Base-by-base conservation (phyloP, 2,113 vertebrate species). In the Poeciliopsis retropinna region DNA sequence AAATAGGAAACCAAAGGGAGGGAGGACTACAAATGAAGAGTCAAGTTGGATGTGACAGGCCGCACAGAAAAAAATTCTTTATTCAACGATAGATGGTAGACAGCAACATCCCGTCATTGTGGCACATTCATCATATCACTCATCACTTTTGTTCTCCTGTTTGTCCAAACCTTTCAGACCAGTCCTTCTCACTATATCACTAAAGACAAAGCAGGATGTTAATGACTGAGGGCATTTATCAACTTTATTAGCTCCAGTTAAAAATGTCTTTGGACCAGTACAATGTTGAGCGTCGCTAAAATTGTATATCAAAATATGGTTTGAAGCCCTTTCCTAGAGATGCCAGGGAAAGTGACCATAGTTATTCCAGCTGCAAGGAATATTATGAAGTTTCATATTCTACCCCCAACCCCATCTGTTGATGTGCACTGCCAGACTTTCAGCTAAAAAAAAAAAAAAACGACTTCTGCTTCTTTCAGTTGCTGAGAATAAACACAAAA, bases 121-220 rank as follows among this genome's bases (percentile, higher is more conserved):
- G 88, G 85, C 90, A 85, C 80, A 85, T 88, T 87, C 80, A 84
- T 91, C 88, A 90, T 64, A 75, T 64, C 5, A 6, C 69, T 81
- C 80, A 84, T 91, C 87, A 74, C 84, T 70, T 86, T 78, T 80
- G 80, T 80, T 75, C 79, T 81, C 78, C 85, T 69, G 37, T 76
- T 78, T 15, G 78, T 74, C 79, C 72, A 11, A 65, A 32, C 61
- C 78, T 76, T 60, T 86, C 67, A 75, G 76, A 81, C 86, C 79
- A 47, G 82, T 72, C 76, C 75, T 57, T 86, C 83, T 61, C 70
- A 81, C 63, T 76, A 72, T 70, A 29, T 32, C 34, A 73, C 83
- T 77, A 72, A 69, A 77, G 51, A 79, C 76, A 28, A 69, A 72
- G 47, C 63, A 60, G 31, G 39, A 6, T 31, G 81, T 82, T 70